These are phyloP conservation scores for Sebastes vulpes DNA, from an alignment of 2,797 vertebrate genomes.

Conservation along the genomic window DNA sequence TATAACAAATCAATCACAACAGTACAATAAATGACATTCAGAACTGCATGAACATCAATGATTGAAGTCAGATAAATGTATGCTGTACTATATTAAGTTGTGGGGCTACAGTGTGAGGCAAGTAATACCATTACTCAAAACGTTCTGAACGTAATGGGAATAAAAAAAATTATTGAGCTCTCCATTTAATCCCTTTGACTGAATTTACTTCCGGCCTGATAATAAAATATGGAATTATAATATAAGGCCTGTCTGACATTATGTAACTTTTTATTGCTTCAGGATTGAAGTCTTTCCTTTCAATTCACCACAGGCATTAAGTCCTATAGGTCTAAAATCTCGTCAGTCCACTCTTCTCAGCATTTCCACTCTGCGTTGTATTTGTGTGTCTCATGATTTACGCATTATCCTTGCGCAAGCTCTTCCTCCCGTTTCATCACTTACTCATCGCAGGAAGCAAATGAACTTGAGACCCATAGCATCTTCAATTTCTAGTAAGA, in stretches of 20 bases:
- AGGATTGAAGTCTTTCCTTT: not conserved
- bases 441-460: not conserved
- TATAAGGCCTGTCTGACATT: not conserved
- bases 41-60: not conserved
- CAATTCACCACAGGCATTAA: not conserved
- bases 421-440: not conserved
- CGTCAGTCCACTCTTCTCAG: not conserved
- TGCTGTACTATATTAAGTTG: not conserved
- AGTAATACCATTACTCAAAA: not conserved
- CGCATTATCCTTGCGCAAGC: not conserved
- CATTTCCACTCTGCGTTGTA: not conserved
- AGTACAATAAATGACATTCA: not conserved
- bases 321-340: not conserved
- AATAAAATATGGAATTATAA: not conserved
- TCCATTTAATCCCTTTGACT: not conserved
- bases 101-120: not conserved
- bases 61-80: not conserved
- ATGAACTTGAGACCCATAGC: conserved; percentile 11
- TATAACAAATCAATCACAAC: not conserved
- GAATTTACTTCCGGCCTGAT: not conserved
- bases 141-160: not conserved
- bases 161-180: not conserved
- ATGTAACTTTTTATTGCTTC: not conserved
- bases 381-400: not conserved
- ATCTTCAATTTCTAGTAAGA: conserved; percentile 27